These are phyloP conservation scores for Eupithecia dodoneata DNA, from an alignment of 2,888 invertebrate genomes.

Conservation along the genomic window DNA sequence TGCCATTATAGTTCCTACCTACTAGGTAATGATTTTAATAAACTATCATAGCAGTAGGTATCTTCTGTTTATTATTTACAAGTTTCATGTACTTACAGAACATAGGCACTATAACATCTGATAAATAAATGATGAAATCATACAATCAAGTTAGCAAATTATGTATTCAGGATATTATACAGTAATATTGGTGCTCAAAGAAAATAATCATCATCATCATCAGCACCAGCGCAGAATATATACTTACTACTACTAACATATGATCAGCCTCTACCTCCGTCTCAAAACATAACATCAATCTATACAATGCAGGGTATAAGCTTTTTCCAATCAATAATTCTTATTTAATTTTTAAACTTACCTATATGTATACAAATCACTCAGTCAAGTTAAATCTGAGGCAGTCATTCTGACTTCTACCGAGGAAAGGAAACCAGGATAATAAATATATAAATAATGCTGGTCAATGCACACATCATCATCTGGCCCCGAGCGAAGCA, in stretches of 20 bases:
- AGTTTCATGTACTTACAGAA: not conserved
- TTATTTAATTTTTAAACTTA: too few relatives aligned
- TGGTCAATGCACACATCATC: not conserved
- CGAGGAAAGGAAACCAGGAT: not conserved
- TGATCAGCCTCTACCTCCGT: not conserved
- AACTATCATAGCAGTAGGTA: not conserved
- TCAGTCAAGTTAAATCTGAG: too few relatives aligned
- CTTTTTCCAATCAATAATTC: not conserved
- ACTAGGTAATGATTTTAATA: not conserved
- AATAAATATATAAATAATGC: not conserved
- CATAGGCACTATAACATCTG: not conserved
- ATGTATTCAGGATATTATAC: not conserved
- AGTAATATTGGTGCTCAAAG: not conserved
- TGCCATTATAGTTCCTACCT: not conserved
- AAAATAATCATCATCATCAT: not conserved
- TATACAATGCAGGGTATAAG: not conserved
- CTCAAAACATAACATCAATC: not conserved
- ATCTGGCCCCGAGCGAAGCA: not conserved
- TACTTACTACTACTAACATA: too few relatives aligned
- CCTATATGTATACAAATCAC: too few relatives aligned
- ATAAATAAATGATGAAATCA: not conserved
- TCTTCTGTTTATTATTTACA: constrained; percentile 3
- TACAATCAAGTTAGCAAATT: not conserved
- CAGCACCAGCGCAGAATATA: too few relatives aligned
- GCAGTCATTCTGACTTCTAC: not conserved